A percentile compares a stretch with the other conserved stretches of the same genome.
Evolutionary conservation across 2,888 invertebrate genomes (phyloP).

Genomic region (Rhodophaea formosa): DNA sequence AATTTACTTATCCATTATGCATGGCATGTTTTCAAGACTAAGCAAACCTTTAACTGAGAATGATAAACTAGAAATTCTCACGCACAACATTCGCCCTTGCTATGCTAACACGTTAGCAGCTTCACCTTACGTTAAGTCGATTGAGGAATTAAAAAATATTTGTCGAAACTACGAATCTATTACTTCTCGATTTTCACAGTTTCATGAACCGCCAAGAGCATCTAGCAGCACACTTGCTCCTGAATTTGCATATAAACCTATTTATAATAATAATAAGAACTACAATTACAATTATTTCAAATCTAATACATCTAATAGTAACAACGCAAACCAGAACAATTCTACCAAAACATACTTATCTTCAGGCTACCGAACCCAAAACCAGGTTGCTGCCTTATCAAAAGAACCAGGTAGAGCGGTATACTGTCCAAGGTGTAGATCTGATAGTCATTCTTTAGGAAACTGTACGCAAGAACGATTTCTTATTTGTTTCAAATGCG

Average conservation of each 20-base stretch:
- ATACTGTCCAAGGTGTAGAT: slow-evolving; percentile 25
- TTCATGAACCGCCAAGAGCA: slow-evolving; percentile 26
- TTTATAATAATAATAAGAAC: too few species aligned
- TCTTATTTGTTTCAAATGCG: slow-evolving; percentile 29
- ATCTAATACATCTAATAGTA: not conserved
- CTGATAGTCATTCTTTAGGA: slow-evolving; percentile 17
- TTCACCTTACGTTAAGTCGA: not conserved
- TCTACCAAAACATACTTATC: slow-evolving; percentile 10
- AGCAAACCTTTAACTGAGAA: slow-evolving; percentile 24
- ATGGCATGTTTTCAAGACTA: slow-evolving; percentile 29
- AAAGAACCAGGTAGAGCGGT: not conserved
- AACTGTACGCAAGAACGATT: slow-evolving; percentile 20
- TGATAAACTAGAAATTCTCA: slow-evolving; percentile 30
- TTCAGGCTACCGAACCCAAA: not conserved
- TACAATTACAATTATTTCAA: not conserved
- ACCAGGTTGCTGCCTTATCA: not conserved
- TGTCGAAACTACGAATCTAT: too few species aligned
- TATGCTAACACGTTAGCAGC: slow-evolving; percentile 25
- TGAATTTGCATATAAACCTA: slow-evolving; percentile 23
- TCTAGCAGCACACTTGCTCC: slow-evolving; percentile 22
- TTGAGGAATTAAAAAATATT: slow-evolving; percentile 12
- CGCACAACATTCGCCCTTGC: slow-evolving; percentile 31
- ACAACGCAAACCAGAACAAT: slow-evolving; percentile 12
- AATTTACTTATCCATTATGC: slow-evolving; percentile 32
- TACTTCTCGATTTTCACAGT: slow-evolving; percentile 21